Base-by-base conservation (phyloP, 2,888 invertebrate species). In the Agonum fuliginosum region DNA sequence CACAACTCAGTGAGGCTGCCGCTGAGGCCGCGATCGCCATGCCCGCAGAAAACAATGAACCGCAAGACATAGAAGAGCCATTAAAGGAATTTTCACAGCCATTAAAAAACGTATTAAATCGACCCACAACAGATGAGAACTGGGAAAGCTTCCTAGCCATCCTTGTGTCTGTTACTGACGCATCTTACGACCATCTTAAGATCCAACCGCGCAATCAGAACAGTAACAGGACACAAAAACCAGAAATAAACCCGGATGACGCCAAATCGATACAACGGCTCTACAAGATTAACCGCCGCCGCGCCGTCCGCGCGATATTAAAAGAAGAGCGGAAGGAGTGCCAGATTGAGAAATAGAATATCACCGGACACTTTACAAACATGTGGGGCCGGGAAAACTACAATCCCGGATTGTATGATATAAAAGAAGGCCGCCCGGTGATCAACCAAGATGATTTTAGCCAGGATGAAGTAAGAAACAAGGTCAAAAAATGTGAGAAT, bases 301-400 rank as follows among this genome's bases (percentile, higher is more conserved):
- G 69, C 20, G 46, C 69, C 3, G 46, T 69, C 20, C 41, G 69
- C 10, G 3, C 14, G n/a, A 65, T 65, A 12, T 17, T 65, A 1
- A n/a, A 30, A 1, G 30, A 37, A 34, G 30, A 65, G 14, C 30
- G 17, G 6, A 10, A n/a, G 30, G n/a, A 27, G 2, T 65, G 34
- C 10, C 27, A 34, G 3, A 17, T 30, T 8, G 65, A 27, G 12
- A 24, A 22, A 17, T 22, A 58, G 2, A 30, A n/a, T 12, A 30
- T 37, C 17, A 1, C 30, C 14, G 10, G 12, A 3, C 20, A 65
- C 37, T 65, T n/a, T 8, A 5, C 10, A 5, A 1, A 6, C 27
- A n/a, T 37, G 19, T 30, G 34, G 34, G 5, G 8, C 1, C 12
- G 41, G 14, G 12, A 41, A n/a, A 4, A n/a, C 41, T n/a, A n/a